Base-by-base conservation (phyloP, 2,113 vertebrate genomes). In the Corythoichthys haematopterus region DNA sequence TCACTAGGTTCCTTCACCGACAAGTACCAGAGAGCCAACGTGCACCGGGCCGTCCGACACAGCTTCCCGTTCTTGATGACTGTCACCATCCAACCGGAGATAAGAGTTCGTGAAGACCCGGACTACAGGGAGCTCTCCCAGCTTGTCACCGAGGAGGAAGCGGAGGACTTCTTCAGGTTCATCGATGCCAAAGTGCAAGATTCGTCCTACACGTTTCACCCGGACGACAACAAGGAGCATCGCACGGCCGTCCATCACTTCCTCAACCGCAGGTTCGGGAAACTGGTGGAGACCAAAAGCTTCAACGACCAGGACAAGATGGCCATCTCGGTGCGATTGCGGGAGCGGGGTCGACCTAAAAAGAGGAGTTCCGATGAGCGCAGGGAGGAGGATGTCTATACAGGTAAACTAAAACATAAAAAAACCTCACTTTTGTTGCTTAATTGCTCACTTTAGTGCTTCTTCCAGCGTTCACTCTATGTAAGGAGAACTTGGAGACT, bases 401-500 rank as follows among this genome's bases (percentile, higher is more conserved):
- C 96, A 75, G 95, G 95, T 98, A 33, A 12, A 33, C 52, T 0
- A 2, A 12, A 3, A 15, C n/a, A 11, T n/a, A 9, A 33, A 28
- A 57, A 35, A 2, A 7, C 15, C 14, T 2, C 6, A 9, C 7
- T 2, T 47, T 6, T 65, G 3, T 51, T 1, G 35, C 13, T 2
- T 4, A 6, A 0, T 9, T 1, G 6, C 63, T 65, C 46, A 35
- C 35, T 51, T 50, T 37, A 14, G 3, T 51, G 1, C 50, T 65
- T 48, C 46, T 90, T 90, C 66, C 88, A 99, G 97, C 90, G 16
- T 98, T 99, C 80, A 96, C 91, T 7, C 91, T 99, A 78, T 87
- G 86, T 69, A 99, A 99, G 84, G 95, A 96, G 87, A 98, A 98
- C 75, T 83, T 97, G 76, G 97, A 99, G 89, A 98, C 95, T 7